Conservation (phyloP, 2,888 invertebrate genomes). For the Allygus modestus region DNA sequence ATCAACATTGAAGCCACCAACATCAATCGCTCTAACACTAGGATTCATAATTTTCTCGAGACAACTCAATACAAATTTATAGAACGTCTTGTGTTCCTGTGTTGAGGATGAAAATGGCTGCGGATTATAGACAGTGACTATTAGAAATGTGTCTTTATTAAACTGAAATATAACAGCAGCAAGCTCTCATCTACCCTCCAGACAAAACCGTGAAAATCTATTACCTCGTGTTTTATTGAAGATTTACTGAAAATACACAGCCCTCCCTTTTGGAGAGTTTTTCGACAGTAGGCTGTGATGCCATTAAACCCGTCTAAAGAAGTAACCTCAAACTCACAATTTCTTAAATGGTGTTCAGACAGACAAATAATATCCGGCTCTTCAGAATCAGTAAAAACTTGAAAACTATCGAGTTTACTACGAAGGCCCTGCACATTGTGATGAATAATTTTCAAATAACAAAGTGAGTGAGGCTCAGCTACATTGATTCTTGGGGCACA, state of each 20-base stretch:
- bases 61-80: neutral
- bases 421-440: no score
- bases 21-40: neutral
- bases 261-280: neutral
- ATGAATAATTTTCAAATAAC: no score
- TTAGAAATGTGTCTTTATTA: neutral
- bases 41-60: neutral
- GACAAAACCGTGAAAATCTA: conserved; percentile 5
- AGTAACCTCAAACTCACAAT: conserved; percentile 11
- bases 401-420: no score
- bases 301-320: neutral
- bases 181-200: neutral
- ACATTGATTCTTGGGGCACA: no score
- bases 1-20: neutral
- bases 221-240: conserved; percentile 9
- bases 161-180: neutral
- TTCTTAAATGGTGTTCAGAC: neutral
- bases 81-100: neutral
- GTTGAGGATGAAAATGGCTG: neutral
- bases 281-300: conserved; percentile 2
- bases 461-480: no score
- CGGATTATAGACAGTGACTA: conserved; percentile 5
- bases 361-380: no score
- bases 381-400: neutral
- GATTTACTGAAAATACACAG: conserved; percentile 11